Conservation (phyloP, 2,113 vertebrate genomes). For the Tursiops truncatus region DNA sequence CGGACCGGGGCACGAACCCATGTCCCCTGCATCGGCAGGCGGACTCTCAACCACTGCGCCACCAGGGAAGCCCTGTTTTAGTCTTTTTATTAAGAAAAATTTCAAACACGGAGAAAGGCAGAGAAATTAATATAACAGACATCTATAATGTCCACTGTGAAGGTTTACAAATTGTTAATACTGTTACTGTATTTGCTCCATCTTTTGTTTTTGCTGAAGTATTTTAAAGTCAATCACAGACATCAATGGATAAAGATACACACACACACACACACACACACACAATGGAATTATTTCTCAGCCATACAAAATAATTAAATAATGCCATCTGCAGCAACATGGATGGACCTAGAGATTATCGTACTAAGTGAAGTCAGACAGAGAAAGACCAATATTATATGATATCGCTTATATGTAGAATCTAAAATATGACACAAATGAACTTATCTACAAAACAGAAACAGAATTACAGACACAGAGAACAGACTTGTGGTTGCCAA, state of each 20-base stretch:
- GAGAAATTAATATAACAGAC: neutral
- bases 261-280: too few relatives aligned
- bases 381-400: neutral
- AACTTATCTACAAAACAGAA: neutral
- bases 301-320: neutral
- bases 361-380: neutral
- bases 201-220: neutral
- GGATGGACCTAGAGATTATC: neutral
- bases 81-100: neutral
- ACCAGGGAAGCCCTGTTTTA: neutral
- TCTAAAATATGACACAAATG: neutral
- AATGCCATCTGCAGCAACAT: neutral
- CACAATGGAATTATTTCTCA: neutral
- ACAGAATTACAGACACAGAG: neutral
- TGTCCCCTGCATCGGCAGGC: too few relatives aligned
- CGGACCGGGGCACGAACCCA: too few relatives aligned
- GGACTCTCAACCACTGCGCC: too few relatives aligned
- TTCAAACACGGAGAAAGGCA: neutral
- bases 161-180: neutral
- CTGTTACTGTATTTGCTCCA: neutral
- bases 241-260: neutral
- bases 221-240: constrained; percentile 1
- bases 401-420: neutral
- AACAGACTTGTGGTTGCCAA: neutral
- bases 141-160: neutral